phyloP scores from a whole-genome alignment of 64 coral and sea anemone species.

The Orbicella faveolata region DNA sequence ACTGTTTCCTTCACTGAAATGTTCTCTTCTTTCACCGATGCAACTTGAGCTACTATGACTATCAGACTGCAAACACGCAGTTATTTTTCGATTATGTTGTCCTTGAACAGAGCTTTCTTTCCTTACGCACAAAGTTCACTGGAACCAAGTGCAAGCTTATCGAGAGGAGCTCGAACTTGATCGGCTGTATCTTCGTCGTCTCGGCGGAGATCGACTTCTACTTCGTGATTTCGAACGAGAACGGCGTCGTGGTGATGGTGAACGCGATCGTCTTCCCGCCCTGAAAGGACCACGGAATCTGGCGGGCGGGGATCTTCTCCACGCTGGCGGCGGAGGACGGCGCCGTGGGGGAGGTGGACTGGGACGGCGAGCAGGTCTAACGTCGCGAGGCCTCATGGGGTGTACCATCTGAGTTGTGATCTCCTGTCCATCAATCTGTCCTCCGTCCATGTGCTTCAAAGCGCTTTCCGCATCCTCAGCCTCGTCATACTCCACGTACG shows the following conservation, averaged over 20 bases:
- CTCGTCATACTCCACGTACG: slow-evolving; percentile 93
- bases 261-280: slow-evolving; percentile 77
- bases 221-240: slow-evolving; percentile 81
- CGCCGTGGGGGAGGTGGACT: slow-evolving; percentile 75
- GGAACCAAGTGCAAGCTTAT: neutral
- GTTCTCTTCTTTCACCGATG: too few species aligned
- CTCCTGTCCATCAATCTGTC: slow-evolving; percentile 96
- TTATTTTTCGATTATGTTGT: too few species aligned
- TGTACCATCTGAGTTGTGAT: slow-evolving; percentile 82
- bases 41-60: too few species aligned
- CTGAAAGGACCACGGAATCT: slow-evolving; percentile 70
- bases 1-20: too few species aligned
- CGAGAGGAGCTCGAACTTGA: slow-evolving; percentile 88
- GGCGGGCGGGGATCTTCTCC: slow-evolving; percentile 80
- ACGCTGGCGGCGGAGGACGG: slow-evolving; percentile 45
- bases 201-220: slow-evolving; percentile 76
- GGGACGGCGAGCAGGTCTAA: slow-evolving; percentile 68
- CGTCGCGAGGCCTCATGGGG: slow-evolving; percentile 62
- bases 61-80: too few species aligned
- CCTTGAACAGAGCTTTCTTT: too few species aligned
- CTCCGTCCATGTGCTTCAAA: slow-evolving; percentile 96
- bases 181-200: slow-evolving; percentile 78
- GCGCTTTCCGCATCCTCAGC: slow-evolving; percentile 82
- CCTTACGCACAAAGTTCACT: too few species aligned
- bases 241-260: slow-evolving; percentile 69